phyloP scores from a whole-genome alignment of 2,113 vertebrate species.

The Plecotus auritus region DNA sequence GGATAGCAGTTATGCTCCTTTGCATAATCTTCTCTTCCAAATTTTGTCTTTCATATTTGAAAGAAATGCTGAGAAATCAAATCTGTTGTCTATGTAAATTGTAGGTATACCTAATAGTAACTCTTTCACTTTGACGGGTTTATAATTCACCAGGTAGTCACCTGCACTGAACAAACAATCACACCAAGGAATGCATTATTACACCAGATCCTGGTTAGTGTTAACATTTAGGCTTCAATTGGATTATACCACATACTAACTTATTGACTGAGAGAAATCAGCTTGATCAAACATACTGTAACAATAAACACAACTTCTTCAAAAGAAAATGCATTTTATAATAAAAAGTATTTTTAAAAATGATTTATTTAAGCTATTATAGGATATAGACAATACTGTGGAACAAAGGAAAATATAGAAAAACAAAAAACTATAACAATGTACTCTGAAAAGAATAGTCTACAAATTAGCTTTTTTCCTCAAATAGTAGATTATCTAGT shows the following conservation, averaged over 20 bases:
- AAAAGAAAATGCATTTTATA: not conserved
- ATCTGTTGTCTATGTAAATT: not conserved
- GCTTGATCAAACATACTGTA: constrained; percentile 18
- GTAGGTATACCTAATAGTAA: not conserved
- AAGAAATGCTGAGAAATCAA: not conserved
- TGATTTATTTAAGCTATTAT: not conserved
- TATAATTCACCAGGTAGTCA: constrained; percentile 48
- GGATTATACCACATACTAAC: not conserved
- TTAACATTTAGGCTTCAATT: constrained; percentile 24
- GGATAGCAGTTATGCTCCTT: not conserved
- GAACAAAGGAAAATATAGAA: not conserved
- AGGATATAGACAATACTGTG: not conserved
- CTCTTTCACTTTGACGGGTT: not conserved
- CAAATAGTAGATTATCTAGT: not conserved
- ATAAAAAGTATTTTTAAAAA: not conserved
- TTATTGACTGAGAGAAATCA: constrained; percentile 27
- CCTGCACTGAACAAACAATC: constrained; percentile 13
- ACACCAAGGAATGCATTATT: constrained; percentile 4
- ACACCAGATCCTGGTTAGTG: constrained; percentile 9
- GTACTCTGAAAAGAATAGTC: not conserved
- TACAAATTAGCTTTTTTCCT: not conserved
- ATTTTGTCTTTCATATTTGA: not conserved
- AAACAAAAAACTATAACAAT: not conserved
- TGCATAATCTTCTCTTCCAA: not conserved
- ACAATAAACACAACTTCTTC: constrained; percentile 17